phyloP scores from a whole-genome alignment of 1,140 invertebrate species.

The Hycleus cichorii region DNA sequence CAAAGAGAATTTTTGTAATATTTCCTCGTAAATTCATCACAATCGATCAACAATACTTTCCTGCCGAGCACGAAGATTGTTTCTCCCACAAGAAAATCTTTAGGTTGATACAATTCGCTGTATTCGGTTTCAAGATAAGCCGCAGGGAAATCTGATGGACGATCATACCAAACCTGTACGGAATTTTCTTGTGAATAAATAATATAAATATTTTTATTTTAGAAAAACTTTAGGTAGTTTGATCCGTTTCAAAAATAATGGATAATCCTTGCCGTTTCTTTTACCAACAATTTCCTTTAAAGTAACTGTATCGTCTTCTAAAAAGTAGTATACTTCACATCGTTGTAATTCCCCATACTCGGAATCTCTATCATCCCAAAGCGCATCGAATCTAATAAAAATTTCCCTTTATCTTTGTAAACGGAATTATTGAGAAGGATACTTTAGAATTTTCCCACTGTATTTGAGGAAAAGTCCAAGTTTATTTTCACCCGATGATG shows the following conservation, averaged over 20 bases:
- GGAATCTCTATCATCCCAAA: conserved; percentile 66
- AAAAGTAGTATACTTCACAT: conserved; percentile 65
- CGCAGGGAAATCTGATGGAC: conserved; percentile 50
- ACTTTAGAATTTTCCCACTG: conserved; percentile 63
- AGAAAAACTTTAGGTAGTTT: conserved; percentile 52
- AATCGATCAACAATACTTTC: conserved; percentile 69
- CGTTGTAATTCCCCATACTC: conserved; percentile 54
- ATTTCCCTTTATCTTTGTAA: background rate
- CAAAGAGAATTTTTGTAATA: conserved; percentile 46
- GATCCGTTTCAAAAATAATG: conserved; percentile 62
- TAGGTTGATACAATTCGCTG: conserved; percentile 62
- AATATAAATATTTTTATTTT: too few relatives aligned
- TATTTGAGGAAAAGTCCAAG: conserved; percentile 60
- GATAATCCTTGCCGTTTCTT: conserved; percentile 66
- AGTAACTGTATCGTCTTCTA: conserved; percentile 72
- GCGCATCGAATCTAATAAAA: conserved; percentile 57
- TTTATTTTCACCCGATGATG: conserved; percentile 45
- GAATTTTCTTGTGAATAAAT: background rate
- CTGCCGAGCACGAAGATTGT: conserved; percentile 60
- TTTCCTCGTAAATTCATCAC: conserved; percentile 70
- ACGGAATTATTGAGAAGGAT: background rate
- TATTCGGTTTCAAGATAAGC: conserved; percentile 48
- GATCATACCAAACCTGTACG: conserved; percentile 59
- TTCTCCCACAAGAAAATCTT: conserved; percentile 67
- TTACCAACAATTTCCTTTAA: conserved; percentile 62